phyloP scores from a whole-genome alignment of 1,140 invertebrate genomes.

The Fopius arisanus region DNA sequence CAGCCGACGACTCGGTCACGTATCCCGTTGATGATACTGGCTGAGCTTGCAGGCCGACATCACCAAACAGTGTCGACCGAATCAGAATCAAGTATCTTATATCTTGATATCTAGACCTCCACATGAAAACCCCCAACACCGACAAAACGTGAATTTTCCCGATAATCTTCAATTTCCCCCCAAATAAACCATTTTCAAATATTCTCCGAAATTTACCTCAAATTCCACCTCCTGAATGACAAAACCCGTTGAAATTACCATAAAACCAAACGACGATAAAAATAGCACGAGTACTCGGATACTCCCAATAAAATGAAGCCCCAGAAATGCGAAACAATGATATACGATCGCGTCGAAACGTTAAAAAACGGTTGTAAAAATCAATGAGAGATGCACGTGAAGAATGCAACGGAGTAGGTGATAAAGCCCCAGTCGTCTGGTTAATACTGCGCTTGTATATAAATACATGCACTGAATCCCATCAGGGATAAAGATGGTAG shows the following conservation, averaged over 20 bases:
- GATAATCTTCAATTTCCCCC: too few species aligned
- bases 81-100: slow-evolving; percentile 14
- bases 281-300: too few species aligned
- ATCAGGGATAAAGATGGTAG: slow-evolving; percentile 31
- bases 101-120: not conserved
- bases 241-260: too few species aligned
- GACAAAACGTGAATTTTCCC: too few species aligned
- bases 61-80: slow-evolving; percentile 28
- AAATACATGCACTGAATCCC: not conserved
- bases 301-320: not conserved
- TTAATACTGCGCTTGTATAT: slow-evolving; percentile 28
- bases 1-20: slow-evolving; percentile 57
- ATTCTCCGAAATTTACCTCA: too few species aligned
- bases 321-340: not conserved
- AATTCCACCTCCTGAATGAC: too few species aligned
- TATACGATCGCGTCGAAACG: not conserved
- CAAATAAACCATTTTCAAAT: too few species aligned
- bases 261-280: too few species aligned
- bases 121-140: too few species aligned
- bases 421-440: slow-evolving; percentile 24
- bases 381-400: slow-evolving; percentile 11
- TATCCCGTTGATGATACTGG: slow-evolving; percentile 39
- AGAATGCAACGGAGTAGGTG: slow-evolving; percentile 16
- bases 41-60: slow-evolving; percentile 37
- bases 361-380: slow-evolving; percentile 9